Conservation (phyloP, 92 coral and sea anemone species). For the Palythoa caribaeorum region DNA sequence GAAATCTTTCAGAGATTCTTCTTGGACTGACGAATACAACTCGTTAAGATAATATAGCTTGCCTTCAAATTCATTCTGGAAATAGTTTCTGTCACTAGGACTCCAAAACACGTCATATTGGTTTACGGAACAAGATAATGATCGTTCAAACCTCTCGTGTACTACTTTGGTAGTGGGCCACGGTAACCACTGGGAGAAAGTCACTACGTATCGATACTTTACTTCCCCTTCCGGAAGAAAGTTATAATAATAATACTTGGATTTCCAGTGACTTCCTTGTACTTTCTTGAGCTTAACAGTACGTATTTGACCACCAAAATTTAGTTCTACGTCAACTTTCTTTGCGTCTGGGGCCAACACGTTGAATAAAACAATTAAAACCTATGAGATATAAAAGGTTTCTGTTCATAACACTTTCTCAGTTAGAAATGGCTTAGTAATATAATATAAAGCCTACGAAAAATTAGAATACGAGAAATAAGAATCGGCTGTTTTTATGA, state of each 20-base stretch:
- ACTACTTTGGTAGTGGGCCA: not conserved
- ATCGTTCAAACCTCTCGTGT: not conserved
- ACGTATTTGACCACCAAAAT: not conserved
- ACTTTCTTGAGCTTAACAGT: not conserved
- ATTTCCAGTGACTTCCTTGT: constrained; percentile 55
- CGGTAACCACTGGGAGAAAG: not conserved
- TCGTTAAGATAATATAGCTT: constrained; percentile 59
- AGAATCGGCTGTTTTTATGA: too few relatives aligned
- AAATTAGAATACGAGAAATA: too few relatives aligned
- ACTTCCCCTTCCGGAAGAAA: constrained; percentile 27
- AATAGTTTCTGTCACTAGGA: constrained; percentile 29
- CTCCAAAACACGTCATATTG: constrained; percentile 79
- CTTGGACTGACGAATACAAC: constrained; percentile 33
- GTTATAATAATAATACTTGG: not conserved
- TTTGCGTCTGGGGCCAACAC: constrained; percentile 14
- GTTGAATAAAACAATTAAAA: constrained; percentile 1
- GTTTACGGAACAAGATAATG: constrained; percentile 8
- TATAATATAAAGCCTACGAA: too few relatives aligned
- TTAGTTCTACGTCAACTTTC: not conserved
- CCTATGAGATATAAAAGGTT: not conserved
- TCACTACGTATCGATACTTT: constrained; percentile 55
- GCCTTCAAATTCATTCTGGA: constrained; percentile 45
- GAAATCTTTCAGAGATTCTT: constrained; percentile 44
- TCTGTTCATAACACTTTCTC: not conserved
- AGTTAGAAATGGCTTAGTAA: not conserved